These are phyloP conservation scores for Pyrgilauda ruficollis DNA, from an alignment of 2,113 vertebrate genomes.

Conservation along the genomic window DNA sequence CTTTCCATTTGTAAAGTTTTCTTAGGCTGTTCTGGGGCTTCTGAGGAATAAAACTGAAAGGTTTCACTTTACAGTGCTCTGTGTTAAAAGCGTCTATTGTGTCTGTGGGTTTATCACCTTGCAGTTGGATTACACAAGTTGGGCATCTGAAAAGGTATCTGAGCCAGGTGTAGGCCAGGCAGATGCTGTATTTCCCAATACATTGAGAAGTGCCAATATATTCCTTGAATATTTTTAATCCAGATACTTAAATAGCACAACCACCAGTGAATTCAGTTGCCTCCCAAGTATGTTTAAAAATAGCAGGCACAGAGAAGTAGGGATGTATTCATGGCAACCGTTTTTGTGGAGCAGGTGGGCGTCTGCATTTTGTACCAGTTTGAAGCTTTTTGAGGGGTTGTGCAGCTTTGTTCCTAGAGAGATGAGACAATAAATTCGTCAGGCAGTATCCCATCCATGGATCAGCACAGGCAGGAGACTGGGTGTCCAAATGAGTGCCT, in stretches of 20 bases:
- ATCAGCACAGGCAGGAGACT: not conserved
- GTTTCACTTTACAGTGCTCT: not conserved
- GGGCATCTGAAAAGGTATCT: not conserved
- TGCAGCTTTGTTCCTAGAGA: not conserved
- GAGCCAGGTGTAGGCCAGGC: not conserved
- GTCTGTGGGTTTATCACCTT: not conserved
- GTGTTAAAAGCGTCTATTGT: not conserved
- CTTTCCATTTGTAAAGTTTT: not conserved
- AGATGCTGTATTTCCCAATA: not conserved
- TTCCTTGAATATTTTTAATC: slow-evolving; percentile 4
- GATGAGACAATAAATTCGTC: not conserved
- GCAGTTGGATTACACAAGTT: not conserved
- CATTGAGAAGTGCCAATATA: not conserved
- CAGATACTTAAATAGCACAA: slow-evolving; percentile 11
- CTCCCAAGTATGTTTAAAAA: slow-evolving; percentile 51
- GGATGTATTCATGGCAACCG: slow-evolving; percentile 41
- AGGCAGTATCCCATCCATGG: fast-evolving
- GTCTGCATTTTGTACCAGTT: not conserved
- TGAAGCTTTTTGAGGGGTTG: not conserved
- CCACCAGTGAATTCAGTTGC: not conserved
- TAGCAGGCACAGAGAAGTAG: not conserved
- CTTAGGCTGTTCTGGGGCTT: not conserved
- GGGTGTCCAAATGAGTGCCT: not conserved
- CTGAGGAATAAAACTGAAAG: not conserved
- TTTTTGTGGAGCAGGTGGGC: slow-evolving; percentile 38